These are phyloP conservation scores for Coptotermes formosanus DNA, from an alignment of 1,140 invertebrate species.

Conservation along the genomic window DNA sequence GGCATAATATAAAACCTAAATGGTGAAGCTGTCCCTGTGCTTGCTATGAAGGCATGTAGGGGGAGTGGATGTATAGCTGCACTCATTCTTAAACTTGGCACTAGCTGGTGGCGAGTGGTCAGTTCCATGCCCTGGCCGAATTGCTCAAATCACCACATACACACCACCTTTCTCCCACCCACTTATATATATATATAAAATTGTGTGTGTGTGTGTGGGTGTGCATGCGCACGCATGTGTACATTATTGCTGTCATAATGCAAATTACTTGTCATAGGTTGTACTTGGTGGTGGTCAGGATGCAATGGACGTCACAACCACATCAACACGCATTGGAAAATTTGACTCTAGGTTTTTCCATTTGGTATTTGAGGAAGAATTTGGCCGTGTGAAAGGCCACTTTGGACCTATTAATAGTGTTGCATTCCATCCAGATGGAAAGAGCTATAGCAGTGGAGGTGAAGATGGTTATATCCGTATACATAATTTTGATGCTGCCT, in stretches of 20 bases:
- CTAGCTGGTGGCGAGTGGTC: no score
- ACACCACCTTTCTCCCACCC: no score
- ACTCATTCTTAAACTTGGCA: no score
- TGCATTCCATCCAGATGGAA: slow-evolving; percentile 97
- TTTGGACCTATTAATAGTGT: slow-evolving; percentile 99
- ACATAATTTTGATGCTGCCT: slow-evolving; percentile 93
- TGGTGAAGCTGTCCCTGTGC: no score
- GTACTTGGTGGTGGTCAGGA: slow-evolving; percentile 97
- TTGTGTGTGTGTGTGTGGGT: no score
- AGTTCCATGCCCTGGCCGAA: no score
- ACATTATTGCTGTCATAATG: not conserved
- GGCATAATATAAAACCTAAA: no score
- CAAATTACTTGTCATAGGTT: slow-evolving; percentile 54
- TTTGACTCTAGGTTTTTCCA: slow-evolving; percentile 99
- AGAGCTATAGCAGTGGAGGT: slow-evolving; percentile 93
- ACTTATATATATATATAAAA: no score
- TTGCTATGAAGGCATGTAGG: no score
- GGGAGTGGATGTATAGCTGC: no score
- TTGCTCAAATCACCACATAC: no score
- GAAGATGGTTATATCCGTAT: slow-evolving; percentile 98
- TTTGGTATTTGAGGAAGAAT: slow-evolving; percentile 99
- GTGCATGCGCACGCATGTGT: no score
- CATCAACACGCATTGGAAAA: slow-evolving; percentile 91
- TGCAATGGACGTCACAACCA: slow-evolving; percentile 98
- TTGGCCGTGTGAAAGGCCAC: slow-evolving; percentile 96